Evolutionary conservation across 2,888 invertebrate species (phyloP), one percentile per base, ranked within the genome.

Genomic region (Allophyes oxyacanthae): DNA sequence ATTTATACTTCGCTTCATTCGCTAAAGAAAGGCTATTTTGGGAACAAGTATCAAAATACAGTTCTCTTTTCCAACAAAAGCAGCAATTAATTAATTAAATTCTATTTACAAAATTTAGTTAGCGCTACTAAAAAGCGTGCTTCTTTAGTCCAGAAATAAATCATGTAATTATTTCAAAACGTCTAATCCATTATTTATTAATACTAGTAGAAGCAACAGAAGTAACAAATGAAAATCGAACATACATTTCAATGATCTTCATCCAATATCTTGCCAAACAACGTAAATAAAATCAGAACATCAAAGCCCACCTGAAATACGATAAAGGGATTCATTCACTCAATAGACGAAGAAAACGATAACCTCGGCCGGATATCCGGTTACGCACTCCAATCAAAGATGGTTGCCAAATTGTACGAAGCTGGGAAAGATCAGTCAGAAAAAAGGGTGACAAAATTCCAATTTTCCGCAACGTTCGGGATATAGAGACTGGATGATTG

Each of bases 401-500:
- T 85, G 87, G 87, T 84, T 85, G 84, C 82, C 82, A 84, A 88
- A 89, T 88, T 85, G 86, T 75, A 76, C 79, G 82, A 83, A 86
- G 85, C 86, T 84, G 84, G 79, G 82, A 86, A 86, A 87, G 88
- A 89, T 90, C 89, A 87, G 78, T 85, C 83, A 62, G 82, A 80
- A 83, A 80, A 85, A 86, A 87, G 86, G 89, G 87, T 85, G 90
- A 89, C 88, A 86, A 88, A 83, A 89, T 86, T 87, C 86, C 89
- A 85, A 88, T 87, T 88, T 88, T 84, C 86, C 84, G 83, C 81
- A 82, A 81, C 82, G 79, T 79, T 83, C 67, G 70, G 72, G 75
- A 62, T 77, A 76, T 77, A 80, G 77, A 77, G 78, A 73, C 61
- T 75, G 72, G 76, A 83, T 86, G 87, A 87, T 88, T 87, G 85